These are phyloP conservation scores for Piliocolobus tephrosceles DNA, from an alignment of 2,113 vertebrate genomes.

Conservation along the genomic window DNA sequence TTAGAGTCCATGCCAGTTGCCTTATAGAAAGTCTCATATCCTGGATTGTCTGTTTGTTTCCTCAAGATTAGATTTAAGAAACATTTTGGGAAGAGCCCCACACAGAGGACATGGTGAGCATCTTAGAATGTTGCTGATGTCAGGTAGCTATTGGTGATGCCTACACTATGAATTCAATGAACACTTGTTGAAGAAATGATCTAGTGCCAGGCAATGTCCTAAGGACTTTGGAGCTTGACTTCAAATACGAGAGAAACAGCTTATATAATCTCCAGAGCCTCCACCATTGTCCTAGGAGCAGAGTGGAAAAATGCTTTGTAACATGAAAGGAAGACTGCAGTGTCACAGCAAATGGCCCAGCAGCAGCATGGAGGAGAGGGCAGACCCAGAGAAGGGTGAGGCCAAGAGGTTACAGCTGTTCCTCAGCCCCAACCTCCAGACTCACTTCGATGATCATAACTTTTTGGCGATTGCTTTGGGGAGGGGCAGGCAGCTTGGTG, in stretches of 20 bases:
- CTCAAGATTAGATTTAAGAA: constrained; percentile 24
- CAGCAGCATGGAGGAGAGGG: background rate
- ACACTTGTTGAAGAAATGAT: background rate
- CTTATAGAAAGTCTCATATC: background rate
- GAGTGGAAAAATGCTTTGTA: background rate
- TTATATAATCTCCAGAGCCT: background rate
- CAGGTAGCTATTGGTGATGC: background rate
- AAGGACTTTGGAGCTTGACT: background rate
- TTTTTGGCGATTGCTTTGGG: background rate
- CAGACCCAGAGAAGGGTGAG: background rate
- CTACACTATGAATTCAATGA: background rate
- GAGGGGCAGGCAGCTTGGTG: background rate
- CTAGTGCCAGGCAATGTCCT: background rate
- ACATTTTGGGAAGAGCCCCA: background rate
- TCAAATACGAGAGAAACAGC: background rate
- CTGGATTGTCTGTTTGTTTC: background rate
- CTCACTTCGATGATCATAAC: background rate
- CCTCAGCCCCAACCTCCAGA: background rate
- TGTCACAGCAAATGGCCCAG: background rate
- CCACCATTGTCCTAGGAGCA: background rate
- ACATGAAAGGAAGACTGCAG: background rate
- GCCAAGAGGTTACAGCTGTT: background rate
- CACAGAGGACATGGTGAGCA: background rate
- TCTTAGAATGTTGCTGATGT: background rate
- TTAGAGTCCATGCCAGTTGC: background rate